Conservation (phyloP, 2,797 vertebrate genomes). For the Halcyon chelicuti region DNA sequence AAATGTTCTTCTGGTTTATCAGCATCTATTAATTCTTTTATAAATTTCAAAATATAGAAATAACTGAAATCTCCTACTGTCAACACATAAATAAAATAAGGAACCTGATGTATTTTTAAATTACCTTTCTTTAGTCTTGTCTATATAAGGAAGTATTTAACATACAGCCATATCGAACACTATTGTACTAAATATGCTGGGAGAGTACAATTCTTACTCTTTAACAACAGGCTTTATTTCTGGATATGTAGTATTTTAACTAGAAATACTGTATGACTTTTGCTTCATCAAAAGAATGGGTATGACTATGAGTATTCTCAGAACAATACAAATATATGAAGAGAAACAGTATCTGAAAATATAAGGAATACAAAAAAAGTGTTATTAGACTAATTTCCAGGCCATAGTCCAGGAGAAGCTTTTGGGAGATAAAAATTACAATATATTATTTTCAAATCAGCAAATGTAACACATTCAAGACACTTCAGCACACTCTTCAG, state of each 20-base stretch:
- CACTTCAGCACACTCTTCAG: background rate
- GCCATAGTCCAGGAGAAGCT: background rate
- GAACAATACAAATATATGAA: background rate
- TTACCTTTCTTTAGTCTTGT: background rate
- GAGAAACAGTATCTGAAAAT: background rate
- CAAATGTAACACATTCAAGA: background rate
- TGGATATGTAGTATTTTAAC: background rate
- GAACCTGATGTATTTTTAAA: background rate
- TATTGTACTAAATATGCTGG: background rate
- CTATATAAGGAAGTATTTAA: background rate
- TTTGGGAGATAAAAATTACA: background rate
- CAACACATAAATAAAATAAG: background rate
- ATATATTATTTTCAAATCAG: background rate
- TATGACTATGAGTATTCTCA: background rate
- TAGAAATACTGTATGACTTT: background rate
- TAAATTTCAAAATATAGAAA: background rate
- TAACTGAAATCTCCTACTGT: background rate
- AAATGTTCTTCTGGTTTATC: background rate
- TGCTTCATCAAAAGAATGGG: background rate
- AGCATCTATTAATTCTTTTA: background rate
- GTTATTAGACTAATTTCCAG: background rate
- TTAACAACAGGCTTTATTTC: background rate
- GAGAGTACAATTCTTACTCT: background rate
- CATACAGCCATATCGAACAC: background rate
- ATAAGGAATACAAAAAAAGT: background rate